A percentile compares a stretch with the other conserved stretches of the same genome.
Conservation (phyloP, 23 tunicate genomes). For the Botrylloides violaceus region DNA sequence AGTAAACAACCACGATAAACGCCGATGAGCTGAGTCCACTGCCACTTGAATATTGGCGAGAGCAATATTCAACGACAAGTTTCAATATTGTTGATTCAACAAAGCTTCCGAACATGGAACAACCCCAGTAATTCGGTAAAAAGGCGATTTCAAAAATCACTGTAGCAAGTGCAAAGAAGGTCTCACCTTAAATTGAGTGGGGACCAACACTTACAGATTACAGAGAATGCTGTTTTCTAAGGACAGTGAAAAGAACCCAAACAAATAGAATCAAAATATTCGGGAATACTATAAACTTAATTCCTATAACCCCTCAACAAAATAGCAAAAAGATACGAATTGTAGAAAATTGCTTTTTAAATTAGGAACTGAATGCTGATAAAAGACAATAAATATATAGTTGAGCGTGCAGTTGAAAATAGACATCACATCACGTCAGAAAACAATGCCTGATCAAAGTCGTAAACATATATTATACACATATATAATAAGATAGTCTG, state of each 20-base stretch:
- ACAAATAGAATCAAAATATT: background rate
- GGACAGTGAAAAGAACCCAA: background rate
- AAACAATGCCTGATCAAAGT: background rate
- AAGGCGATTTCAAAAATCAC: too few species aligned
- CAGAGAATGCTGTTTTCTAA: background rate
- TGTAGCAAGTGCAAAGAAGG: too few species aligned
- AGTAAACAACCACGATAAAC: background rate
- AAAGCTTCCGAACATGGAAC: background rate
- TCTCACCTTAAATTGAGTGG: too few species aligned
- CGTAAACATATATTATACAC: background rate
- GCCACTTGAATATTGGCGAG: too few species aligned
- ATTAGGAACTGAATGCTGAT: constrained; percentile 2
- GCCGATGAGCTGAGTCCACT: too few species aligned
- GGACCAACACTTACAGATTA: too few species aligned
- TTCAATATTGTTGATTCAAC: too few species aligned
- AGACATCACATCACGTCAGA: background rate
- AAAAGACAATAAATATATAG: background rate
- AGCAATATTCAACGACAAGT: too few species aligned
- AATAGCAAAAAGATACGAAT: background rate
- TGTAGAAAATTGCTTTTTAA: background rate
- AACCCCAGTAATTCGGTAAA: too few species aligned
- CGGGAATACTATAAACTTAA: background rate
- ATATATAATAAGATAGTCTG: background rate
- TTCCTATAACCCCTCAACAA: background rate
- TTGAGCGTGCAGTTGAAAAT: background rate